Evolutionary conservation across 2,113 vertebrate species (phyloP).

Genomic region (Chaenogobius annularis): DNA sequence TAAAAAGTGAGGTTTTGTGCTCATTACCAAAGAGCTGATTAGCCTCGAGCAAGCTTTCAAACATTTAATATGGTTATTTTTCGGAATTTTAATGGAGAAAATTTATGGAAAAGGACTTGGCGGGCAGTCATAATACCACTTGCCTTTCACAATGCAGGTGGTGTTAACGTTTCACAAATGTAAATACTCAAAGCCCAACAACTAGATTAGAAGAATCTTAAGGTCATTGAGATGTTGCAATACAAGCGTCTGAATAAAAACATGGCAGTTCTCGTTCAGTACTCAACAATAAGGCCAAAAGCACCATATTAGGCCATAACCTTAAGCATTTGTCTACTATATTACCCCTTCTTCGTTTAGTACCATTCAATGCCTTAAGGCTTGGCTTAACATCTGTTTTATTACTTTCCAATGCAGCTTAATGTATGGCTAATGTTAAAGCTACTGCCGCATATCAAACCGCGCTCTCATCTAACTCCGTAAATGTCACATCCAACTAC

Average conservation of each 20-base stretch:
- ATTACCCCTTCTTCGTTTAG: slow-evolving; percentile 1
- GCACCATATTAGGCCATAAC: slow-evolving; percentile 1
- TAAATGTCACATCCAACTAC: slow-evolving; percentile 49
- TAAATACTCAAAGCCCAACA: too few relatives aligned
- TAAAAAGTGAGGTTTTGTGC: too few relatives aligned
- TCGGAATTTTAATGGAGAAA: too few relatives aligned
- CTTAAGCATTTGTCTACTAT: background rate
- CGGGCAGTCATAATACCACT: too few relatives aligned
- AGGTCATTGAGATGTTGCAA: too few relatives aligned
- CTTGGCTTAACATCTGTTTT: slow-evolving; percentile 8
- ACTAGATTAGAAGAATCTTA: too few relatives aligned
- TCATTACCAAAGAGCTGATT: too few relatives aligned
- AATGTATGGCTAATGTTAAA: slow-evolving; percentile 30
- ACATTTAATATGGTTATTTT: too few relatives aligned
- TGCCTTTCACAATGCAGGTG: too few relatives aligned
- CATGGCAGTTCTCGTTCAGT: background rate
- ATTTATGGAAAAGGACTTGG: too few relatives aligned
- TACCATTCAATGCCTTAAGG: slow-evolving; percentile 6
- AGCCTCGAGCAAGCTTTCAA: too few relatives aligned
- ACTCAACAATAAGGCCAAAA: background rate
- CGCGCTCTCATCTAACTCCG: slow-evolving; percentile 18
- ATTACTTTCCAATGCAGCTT: slow-evolving; percentile 8
- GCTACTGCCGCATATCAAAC: slow-evolving; percentile 19
- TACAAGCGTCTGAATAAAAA: background rate
- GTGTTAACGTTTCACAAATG: too few relatives aligned